Percentiles rank a stretch among this genome's conserved stretches.
These are phyloP conservation scores for Chydorus sphaericus DNA, from an alignment of 2,888 invertebrate genomes.

Conservation along the genomic window DNA sequence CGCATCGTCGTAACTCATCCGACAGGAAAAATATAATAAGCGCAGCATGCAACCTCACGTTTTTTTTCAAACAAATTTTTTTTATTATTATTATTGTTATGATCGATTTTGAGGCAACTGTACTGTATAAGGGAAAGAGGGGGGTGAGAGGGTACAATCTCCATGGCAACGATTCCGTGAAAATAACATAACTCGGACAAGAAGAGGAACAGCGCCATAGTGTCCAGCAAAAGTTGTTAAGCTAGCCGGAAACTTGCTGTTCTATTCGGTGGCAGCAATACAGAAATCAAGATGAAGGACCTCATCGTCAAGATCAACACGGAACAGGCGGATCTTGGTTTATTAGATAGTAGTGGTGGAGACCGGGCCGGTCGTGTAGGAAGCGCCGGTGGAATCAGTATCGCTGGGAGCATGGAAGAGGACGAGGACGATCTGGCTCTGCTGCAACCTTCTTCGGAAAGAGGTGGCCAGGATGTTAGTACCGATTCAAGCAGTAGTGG, in stretches of 20 bases:
- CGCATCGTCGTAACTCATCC: too few species aligned
- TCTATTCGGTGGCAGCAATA: background rate
- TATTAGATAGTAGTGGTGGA: too few species aligned
- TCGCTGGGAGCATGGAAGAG: background rate
- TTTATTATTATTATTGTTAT: too few species aligned
- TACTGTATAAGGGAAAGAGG: too few species aligned
- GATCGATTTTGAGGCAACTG: too few species aligned
- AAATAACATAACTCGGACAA: too few species aligned
- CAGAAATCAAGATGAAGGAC: background rate
- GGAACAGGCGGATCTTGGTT: background rate
- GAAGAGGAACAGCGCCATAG: background rate
- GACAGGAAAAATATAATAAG: too few species aligned
- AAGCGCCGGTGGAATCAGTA: background rate
- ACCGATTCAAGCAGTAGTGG: background rate
- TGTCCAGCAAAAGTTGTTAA: background rate
- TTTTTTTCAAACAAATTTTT: too few species aligned
- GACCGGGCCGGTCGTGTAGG: background rate
- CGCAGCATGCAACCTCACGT: too few species aligned
- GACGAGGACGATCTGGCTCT: background rate
- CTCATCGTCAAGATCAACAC: background rate
- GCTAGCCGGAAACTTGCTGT: background rate
- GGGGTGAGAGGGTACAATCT: too few species aligned
- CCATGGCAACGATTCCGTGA: too few species aligned
- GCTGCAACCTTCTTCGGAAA: background rate
- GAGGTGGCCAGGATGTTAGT: background rate